These are phyloP conservation scores for Meriones psammophilus DNA, from an alignment of 2,797 vertebrate species.

Conservation along the genomic window DNA sequence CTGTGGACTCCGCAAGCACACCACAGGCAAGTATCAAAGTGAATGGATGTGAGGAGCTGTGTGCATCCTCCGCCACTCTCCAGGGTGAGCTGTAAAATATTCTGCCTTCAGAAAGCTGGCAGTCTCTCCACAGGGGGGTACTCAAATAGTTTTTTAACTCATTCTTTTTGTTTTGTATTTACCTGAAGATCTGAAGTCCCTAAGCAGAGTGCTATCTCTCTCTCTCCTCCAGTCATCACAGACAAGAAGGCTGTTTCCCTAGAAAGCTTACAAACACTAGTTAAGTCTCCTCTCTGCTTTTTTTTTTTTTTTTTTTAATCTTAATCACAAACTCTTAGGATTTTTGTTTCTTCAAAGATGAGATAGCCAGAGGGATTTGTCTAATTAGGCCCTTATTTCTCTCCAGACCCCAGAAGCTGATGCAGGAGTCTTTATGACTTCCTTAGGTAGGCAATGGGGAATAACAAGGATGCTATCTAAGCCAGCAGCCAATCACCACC, in stretches of 20 bases:
- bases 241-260: background rate
- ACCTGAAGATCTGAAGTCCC: constrained; percentile 8
- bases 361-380: background rate
- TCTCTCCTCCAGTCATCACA: background rate
- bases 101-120: background rate
- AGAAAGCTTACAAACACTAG: background rate
- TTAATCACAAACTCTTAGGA: background rate
- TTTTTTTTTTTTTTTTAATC: background rate
- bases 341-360: constrained; percentile 40
- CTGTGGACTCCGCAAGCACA: background rate
- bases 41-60: background rate
- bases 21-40: background rate
- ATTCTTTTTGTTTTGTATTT: background rate
- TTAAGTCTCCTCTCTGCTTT: background rate
- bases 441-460: background rate
- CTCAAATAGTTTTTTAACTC: constrained; percentile 11
- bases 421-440: background rate
- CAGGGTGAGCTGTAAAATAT: background rate
- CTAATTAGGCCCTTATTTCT: background rate
- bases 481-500: background rate
- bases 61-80: background rate
- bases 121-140: background rate
- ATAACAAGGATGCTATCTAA: background rate
- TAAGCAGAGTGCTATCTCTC: background rate
- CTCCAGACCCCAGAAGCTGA: background rate